Evolutionary conservation across 2,113 vertebrate species (phyloP), one percentile per base, ranked within the genome.

Genomic region (Anhinga anhinga): DNA sequence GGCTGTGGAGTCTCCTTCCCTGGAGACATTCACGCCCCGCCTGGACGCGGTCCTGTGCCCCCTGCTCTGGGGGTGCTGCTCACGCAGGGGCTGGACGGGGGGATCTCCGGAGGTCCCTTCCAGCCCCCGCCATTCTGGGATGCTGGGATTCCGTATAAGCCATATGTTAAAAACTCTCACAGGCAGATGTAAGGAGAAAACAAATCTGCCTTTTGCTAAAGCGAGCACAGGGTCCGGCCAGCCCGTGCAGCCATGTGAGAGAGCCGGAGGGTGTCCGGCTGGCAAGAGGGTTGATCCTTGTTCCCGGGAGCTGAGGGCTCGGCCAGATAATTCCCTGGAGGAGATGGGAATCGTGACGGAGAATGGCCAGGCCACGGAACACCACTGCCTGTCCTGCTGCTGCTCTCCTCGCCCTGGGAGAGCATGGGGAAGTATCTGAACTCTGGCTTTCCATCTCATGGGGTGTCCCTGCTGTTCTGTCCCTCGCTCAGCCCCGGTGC

Each of bases 221-320:
- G 32, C 4, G 2, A 85, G 82, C 59, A 11, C 22, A 1, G 38
- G 18, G 13, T 26, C 19, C 10, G 1, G 47, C 29, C 29, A 18
- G 36, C 44, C 77, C 15, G 3, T 9, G 45, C 45, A 40, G 15
- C 44, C 44, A 0, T 7, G 34, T 15, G 61, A n/a, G 47, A 14
- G 36, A 53, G 30, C 47, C 34, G 36, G 22, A 65, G 17, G 22
- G 36, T 19, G 45, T 7, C 58, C 14, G 2, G 19, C 49, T 9
- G 47, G 69, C 36, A 40, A 40, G 52, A 56, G 13, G 22, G 16
- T 8, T 25, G 11, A 2, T 18, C 50, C 71, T 42, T 6, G 1
- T 8, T 13, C n/a, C 47, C 4, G 9, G 26, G 67, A 0, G 1
- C 69, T 15, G 47, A 3, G 45, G 5, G n/a, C 29, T 78, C 10